Evolutionary conservation across 1,140 invertebrate genomes (phyloP), one percentile per base, ranked within the genome.

Genomic region (Cheumatopsyche charites): DNA sequence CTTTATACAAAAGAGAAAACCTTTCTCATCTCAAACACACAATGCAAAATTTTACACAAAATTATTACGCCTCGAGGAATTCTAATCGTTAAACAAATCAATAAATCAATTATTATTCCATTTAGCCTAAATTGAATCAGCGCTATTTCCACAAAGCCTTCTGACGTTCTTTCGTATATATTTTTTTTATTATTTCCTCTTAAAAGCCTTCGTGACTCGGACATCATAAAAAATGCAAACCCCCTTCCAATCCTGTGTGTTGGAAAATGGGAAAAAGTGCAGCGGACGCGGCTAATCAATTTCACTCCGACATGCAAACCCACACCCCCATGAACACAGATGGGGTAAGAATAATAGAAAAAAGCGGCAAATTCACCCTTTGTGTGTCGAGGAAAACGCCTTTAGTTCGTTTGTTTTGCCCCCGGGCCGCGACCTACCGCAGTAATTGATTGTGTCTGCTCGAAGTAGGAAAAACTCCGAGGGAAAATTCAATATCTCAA

Each of bases 381-480:
- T 66, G 23, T 58, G 23, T 58, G 55, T 19, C n/a, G 55, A 21
- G 29, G 29, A 36, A 36, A 36, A 36, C 29, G 29, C 29, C 41
- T 21, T 70, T 55, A 25, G 36, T 61, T 11, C 52, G 19, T 70
- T 70, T 61, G 17, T 42, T 70, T 29, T 70, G 52, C 43, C 49
- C 55, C 41, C 52, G 12, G 67, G 73, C 62, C 49, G 17, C 65
- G 66, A 72, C 70, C 70, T 72, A 66, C 70, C 73, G 58, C 70
- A 67, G 62, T 72, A 75, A 75, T 75, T 75, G 73, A 75, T 75
- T 72, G 73, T 65, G 62, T 21, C 62, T 41, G 42, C 29, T 17
- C 41, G 19, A 52, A 17, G 47, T 52, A 13, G 47, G 55, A 19
- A 58, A 58, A 58, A 25, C 55, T 12, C 29, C 25, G 11, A 7